These are phyloP conservation scores for Drosophila tropicalis DNA, from an alignment of 1,140 invertebrate genomes.

Conservation along the genomic window DNA sequence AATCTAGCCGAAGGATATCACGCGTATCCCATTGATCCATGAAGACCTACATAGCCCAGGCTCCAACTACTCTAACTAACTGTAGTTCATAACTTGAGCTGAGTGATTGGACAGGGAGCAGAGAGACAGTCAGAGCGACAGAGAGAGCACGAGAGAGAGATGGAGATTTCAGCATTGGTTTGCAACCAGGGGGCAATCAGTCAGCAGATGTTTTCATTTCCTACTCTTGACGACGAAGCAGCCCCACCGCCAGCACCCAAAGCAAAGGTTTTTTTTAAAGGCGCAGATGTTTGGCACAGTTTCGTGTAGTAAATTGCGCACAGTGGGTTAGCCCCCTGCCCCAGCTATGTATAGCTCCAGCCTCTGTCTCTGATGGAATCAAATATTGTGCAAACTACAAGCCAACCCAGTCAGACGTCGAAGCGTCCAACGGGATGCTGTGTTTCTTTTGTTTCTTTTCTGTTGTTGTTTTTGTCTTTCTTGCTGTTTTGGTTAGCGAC, in stretches of 20 bases:
- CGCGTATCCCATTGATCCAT: constrained; percentile 83
- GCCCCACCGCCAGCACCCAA: constrained; percentile 46
- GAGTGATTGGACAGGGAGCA: constrained; percentile 67
- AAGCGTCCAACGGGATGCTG: constrained; percentile 67
- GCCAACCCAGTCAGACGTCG: constrained; percentile 39
- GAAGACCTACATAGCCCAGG: constrained; percentile 71
- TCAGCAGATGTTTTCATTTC: constrained; percentile 82
- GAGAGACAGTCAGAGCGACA: not conserved
- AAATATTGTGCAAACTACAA: constrained; percentile 81
- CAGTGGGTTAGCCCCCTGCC: constrained; percentile 65
- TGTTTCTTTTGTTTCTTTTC: constrained; percentile 28
- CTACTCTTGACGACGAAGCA: constrained; percentile 62
- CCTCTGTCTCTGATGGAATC: constrained; percentile 70
- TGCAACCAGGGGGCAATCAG: constrained; percentile 78
- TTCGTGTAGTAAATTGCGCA: constrained; percentile 80
- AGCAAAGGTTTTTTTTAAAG: constrained; percentile 47
- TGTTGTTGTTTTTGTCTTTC: not conserved
- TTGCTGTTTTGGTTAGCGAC: not conserved
- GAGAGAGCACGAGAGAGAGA: constrained; percentile 2
- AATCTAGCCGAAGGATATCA: constrained; percentile 83
- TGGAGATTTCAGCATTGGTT: constrained; percentile 17
- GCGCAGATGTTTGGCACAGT: constrained; percentile 78
- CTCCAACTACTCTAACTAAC: constrained; percentile 57
- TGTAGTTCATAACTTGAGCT: constrained; percentile 78
- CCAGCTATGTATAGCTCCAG: constrained; percentile 14